Base-by-base conservation (phyloP, 2,113 vertebrate species). In the Noturus placidus region DNA sequence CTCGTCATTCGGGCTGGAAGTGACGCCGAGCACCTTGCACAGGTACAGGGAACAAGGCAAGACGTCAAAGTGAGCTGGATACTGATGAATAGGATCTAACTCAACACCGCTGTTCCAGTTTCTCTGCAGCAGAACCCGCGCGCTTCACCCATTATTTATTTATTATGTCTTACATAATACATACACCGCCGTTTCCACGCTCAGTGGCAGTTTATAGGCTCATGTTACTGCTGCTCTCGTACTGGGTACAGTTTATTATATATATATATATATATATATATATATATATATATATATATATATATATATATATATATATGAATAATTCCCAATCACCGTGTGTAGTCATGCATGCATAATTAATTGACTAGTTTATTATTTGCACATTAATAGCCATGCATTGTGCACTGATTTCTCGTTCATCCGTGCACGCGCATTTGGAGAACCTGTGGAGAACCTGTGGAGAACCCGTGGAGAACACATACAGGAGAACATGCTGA, bases 131-230 rank as follows among this genome's bases (percentile, higher is more conserved):
- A 56, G 11, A 57, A 79, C 67, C 56, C n/a, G 52, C 69, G 17
- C 76, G 9, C 27, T 59, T 10, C 42, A 77, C 54, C n/a, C 9
- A 90, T 90, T 87, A 90, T 85, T 90, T 90, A 90, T 90, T 89
- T 87, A 90, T 89, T 61, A 87, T 69, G 33, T 70, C 84, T 89
- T 89, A 90, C 89, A 90, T 90, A 90, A 87, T 88, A 61, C 82
- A 89, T 90, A 59, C 67, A 61, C 50, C 76, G 46, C 52, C 78
- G 89, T 84, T 86, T 90, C 78, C 50, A 86, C 81, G 1, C 22
- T n/a, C 82, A 46, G 38, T 17, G 80, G 56, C 80, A 38, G 74
- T 88, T 50, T 42, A 19, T 42, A 63, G 15, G 54, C 76, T 74
- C 33, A 25, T n/a, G 10, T 33, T 65, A 86, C 72, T 78, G 54